Evolutionary conservation across 2,113 vertebrate species (phyloP).

Genomic region (Ptyas mucosa): DNA sequence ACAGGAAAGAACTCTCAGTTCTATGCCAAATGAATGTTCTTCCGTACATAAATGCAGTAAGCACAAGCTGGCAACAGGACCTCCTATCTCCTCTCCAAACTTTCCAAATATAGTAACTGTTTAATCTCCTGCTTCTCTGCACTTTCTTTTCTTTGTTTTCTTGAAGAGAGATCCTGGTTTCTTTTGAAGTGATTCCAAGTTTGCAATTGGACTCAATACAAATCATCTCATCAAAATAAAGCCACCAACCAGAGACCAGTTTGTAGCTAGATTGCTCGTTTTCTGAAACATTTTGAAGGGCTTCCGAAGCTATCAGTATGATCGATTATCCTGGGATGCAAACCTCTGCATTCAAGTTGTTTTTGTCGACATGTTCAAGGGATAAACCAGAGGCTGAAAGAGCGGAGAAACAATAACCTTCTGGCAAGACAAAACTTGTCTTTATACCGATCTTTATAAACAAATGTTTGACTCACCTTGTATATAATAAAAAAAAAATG

Average conservation of each 20-base stretch:
- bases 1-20: background rate
- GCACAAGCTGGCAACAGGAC: fast-evolving
- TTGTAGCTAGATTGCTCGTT: background rate
- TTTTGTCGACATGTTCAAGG: background rate
- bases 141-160: background rate
- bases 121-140: background rate
- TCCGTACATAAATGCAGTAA: background rate
- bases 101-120: background rate
- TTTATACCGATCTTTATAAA: background rate
- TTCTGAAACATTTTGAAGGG: background rate
- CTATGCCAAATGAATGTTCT: background rate
- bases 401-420: background rate
- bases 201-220: background rate
- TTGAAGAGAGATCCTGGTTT: background rate
- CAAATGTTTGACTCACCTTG: background rate
- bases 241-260: background rate
- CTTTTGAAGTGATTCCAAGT: constrained; percentile 10
- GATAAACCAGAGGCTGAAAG: background rate
- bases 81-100: background rate
- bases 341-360: background rate
- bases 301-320: background rate
- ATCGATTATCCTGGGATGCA: background rate
- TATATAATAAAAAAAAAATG: background rate
- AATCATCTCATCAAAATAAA: background rate
- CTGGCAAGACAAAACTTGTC: background rate